These are phyloP conservation scores for Takifugu ocellatus DNA, from an alignment of 2,797 vertebrate genomes.

Conservation along the genomic window DNA sequence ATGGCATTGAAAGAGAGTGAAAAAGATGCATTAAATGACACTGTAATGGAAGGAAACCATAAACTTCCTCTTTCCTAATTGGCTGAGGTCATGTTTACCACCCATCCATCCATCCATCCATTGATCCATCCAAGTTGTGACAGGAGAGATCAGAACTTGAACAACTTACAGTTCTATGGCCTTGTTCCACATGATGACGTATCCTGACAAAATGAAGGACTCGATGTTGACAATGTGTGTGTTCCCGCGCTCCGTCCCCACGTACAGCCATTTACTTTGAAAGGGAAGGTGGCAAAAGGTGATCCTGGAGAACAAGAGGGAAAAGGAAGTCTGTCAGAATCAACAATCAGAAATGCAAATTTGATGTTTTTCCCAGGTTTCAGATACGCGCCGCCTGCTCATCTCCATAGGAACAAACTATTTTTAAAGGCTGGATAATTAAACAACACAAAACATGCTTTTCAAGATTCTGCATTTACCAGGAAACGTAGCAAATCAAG, in stretches of 20 bases:
- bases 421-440: not conserved
- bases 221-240: conserved; percentile 98
- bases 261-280: conserved; percentile 99
- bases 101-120: not conserved
- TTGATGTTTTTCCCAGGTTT: too few species aligned
- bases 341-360: not conserved
- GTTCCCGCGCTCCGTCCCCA: conserved; percentile 96
- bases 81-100: too few species aligned
- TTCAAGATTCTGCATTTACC: too few species aligned
- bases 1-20: too few species aligned
- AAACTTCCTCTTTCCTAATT: too few species aligned
- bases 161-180: conserved; percentile 93
- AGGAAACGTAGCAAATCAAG: not conserved
- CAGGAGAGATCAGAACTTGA: not conserved
- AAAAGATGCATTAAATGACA: too few species aligned
- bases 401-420: too few species aligned
- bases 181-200: conserved; percentile 99
- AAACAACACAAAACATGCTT: too few species aligned
- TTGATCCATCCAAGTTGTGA: not conserved
- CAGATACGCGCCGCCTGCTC: too few species aligned
- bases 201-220: conserved; percentile 96
- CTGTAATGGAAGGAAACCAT: too few species aligned
- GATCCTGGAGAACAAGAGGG: conserved; percentile 80
- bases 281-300: conserved; percentile 98
- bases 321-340: not conserved